Base-by-base conservation (phyloP, 2,888 invertebrate genomes). In the Brachypalpus laphriformis region DNA sequence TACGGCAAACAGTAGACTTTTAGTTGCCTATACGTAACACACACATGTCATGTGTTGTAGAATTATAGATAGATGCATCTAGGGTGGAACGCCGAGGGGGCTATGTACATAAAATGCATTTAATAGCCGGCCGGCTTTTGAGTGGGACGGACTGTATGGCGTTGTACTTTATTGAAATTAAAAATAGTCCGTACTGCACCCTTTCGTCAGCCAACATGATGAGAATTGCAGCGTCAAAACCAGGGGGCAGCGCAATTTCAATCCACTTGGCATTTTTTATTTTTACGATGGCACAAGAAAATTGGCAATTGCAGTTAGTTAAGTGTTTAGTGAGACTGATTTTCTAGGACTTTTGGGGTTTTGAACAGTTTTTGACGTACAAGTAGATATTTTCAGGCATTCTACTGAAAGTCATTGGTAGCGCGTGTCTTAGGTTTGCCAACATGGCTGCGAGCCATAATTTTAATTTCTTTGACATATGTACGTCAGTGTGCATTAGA, bases 121-220 rank as follows among this genome's bases (percentile, higher is more conserved):
- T 85, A 85, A 85, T 85, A 61, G 81, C 81, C 61, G 70, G 85
- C 63, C 85, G 81, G 81, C 75, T 61, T 71, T 7, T 47, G 25
- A 71, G 59, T 85, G 75, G 63, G 59, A 66, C 54, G 63, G 59
- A 66, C 54, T 75, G 22, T 57, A 59, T 75, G 71, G 61, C 66
- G 66, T 65, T 80, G 25, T 57, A 37, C 8, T n/a, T 34, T 51
- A 22, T 34, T 8, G 7, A 22, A 70, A 65, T 80, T 71, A 71
- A 71, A 85, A 81, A 85, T 85, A 85, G 47, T 37, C 18, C 57
- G 49, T 71, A 28, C 20, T 59, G 31, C 25, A 68, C 66, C 61
- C 68, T 68, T 70, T 42, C 25, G 28, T 34, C 37, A 71, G 71
- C 76, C 65, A 82, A 77, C 40, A 49, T 0, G 9, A 45, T 7